A percentile compares a stretch with the other conserved stretches of the same genome.
These are phyloP conservation scores for Sebastes aleutianus DNA, from an alignment of 2,797 vertebrate species.

Conservation along the genomic window DNA sequence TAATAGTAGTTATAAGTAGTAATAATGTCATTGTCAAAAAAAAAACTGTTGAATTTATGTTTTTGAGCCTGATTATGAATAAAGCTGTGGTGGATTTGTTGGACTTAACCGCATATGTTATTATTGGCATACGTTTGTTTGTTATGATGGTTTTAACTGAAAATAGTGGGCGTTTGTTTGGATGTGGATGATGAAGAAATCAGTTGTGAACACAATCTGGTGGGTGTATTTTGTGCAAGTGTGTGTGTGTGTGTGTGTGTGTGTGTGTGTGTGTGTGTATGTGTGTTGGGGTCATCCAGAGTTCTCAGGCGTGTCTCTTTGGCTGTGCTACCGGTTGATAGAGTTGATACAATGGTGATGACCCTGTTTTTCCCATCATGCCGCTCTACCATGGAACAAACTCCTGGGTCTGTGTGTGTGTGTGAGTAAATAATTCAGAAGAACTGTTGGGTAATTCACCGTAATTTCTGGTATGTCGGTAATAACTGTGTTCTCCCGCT, in stretches of 20 bases:
- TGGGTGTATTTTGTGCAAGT: conserved; percentile 14
- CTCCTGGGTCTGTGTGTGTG: neutral
- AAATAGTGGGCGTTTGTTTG: conserved; percentile 13
- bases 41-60: neutral
- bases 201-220: conserved; percentile 21
- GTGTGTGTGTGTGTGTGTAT: neutral
- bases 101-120: neutral
- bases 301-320: conserved; percentile 36
- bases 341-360: conserved; percentile 32
- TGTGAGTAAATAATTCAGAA: neutral
- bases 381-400: neutral
- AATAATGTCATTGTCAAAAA: neutral
- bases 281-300: conserved; percentile 53
- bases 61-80: neutral
- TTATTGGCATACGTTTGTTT: neutral
- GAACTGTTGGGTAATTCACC: neutral
- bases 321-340: conserved; percentile 30
- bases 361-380: conserved; percentile 27
- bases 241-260: neutral
- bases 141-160: conserved; percentile 10
- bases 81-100: neutral
- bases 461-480: conserved; percentile 10
- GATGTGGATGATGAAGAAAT: conserved; percentile 31
- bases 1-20: neutral
- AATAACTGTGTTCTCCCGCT: conserved; percentile 17